Conservation (phyloP, 2,888 invertebrate genomes). For the Leucoptera coffeella region DNA sequence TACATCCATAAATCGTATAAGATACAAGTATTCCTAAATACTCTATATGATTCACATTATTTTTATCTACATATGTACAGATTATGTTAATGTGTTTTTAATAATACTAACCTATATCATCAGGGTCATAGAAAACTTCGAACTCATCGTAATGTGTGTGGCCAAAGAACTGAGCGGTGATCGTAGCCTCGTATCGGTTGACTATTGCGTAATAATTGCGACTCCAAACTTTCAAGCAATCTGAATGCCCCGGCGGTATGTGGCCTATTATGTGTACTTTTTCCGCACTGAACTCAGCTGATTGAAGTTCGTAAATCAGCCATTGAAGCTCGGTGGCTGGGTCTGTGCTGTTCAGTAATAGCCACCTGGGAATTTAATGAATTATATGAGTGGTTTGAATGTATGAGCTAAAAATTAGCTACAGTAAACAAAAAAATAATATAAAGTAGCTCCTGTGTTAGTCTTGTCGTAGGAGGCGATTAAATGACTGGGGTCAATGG, state of each 20-base stretch:
- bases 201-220: constrained; percentile 88
- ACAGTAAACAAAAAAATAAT: too few species aligned
- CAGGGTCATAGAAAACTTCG: constrained; percentile 85
- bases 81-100: neutral
- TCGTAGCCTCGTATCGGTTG: constrained; percentile 82
- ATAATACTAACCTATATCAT: constrained; percentile 60
- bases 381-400: too few species aligned
- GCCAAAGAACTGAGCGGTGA: constrained; percentile 90
- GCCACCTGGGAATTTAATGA: constrained; percentile 68
- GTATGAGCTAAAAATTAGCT: too few species aligned
- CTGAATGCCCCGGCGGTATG: constrained; percentile 90
- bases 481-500: too few species aligned
- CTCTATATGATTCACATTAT: too few species aligned
- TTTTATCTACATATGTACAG: too few species aligned
- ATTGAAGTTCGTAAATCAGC: constrained; percentile 90
- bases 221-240: constrained; percentile 93
- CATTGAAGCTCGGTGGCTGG: constrained; percentile 93
- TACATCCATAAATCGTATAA: too few species aligned
- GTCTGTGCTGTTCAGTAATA: constrained; percentile 89
- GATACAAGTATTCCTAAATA: too few species aligned
- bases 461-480: too few species aligned
- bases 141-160: constrained; percentile 94
- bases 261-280: constrained; percentile 98
- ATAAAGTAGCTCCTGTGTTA: too few species aligned
- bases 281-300: constrained; percentile 88